Evolutionary conservation across 1,140 invertebrate species (phyloP).

Genomic region (Drosophila ohnishii): DNA sequence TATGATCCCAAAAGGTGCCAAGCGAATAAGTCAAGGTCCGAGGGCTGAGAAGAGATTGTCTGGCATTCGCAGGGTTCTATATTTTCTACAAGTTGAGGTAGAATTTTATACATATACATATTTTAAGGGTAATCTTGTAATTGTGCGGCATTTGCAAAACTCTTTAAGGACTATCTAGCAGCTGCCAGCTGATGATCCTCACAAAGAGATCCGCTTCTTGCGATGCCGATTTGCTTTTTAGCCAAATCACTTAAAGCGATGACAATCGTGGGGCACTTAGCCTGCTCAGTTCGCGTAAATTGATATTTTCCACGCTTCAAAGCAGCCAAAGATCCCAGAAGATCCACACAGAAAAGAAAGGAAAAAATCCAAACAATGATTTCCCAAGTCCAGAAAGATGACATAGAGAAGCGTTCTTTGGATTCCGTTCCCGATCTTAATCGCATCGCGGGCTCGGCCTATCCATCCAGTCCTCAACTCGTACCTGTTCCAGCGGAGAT

Average conservation of each 20-base stretch:
- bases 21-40: neutral
- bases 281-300: constrained; percentile 42
- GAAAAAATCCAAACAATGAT: constrained; percentile 23
- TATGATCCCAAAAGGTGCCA: constrained; percentile 17
- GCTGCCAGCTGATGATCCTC: constrained; percentile 26
- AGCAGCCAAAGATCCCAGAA: neutral
- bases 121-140: neutral
- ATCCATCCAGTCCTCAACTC: constrained; percentile 9
- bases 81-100: neutral
- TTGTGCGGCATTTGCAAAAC: constrained; percentile 14
- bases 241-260: constrained; percentile 50
- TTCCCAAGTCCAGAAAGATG: constrained; percentile 53
- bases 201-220: constrained; percentile 41
- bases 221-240: constrained; percentile 31
- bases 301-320: constrained; percentile 62
- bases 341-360: neutral
- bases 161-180: constrained; percentile 4
- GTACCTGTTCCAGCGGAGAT: constrained; percentile 46
- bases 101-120: neutral
- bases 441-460: constrained; percentile 27
- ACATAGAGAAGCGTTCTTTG: constrained; percentile 36
- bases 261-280: constrained; percentile 48
- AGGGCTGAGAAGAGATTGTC: neutral
- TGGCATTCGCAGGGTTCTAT: neutral
- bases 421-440: constrained; percentile 39